Percentiles rank a stretch among this genome's conserved stretches.
Evolutionary conservation across 2,113 vertebrate genomes (phyloP).

Genomic region (Donacobius atricapilla): DNA sequence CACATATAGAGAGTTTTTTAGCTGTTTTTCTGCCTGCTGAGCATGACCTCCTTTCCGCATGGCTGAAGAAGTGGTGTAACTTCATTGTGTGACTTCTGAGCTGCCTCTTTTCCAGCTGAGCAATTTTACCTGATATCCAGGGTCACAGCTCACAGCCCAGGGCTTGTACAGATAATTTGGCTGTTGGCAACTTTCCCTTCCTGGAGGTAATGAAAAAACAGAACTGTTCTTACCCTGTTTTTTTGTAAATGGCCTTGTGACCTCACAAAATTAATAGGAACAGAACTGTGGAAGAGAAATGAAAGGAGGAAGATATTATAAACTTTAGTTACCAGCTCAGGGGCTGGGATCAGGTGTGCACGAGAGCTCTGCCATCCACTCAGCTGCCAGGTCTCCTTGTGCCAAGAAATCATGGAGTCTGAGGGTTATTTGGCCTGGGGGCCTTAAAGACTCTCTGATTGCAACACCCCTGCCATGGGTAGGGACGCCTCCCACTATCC

Average conservation of each 20-base stretch:
- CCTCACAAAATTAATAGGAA: neutral
- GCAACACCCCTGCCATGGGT: neutral
- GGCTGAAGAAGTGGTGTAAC: neutral
- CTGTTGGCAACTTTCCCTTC: neutral
- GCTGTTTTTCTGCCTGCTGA: neutral
- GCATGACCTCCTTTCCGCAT: neutral
- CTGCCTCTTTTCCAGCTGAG: neutral
- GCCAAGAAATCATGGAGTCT: neutral
- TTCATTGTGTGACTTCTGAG: neutral
- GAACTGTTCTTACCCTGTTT: neutral
- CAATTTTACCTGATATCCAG: neutral
- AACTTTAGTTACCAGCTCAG: fast-evolving
- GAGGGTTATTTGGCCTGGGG: neutral
- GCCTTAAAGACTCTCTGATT: neutral
- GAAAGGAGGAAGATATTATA: neutral
- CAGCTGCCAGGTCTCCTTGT: neutral
- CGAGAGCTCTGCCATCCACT: neutral
- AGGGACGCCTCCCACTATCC: neutral
- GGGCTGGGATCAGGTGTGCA: neutral
- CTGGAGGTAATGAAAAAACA: neutral
- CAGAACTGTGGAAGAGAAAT: neutral
- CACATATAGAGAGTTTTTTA: neutral
- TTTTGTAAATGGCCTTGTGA: neutral
- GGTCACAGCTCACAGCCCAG: fast-evolving
- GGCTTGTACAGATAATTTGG: fast-evolving